phyloP scores from a whole-genome alignment of 2,113 vertebrate genomes.

The Corydoras maculifer region DNA sequence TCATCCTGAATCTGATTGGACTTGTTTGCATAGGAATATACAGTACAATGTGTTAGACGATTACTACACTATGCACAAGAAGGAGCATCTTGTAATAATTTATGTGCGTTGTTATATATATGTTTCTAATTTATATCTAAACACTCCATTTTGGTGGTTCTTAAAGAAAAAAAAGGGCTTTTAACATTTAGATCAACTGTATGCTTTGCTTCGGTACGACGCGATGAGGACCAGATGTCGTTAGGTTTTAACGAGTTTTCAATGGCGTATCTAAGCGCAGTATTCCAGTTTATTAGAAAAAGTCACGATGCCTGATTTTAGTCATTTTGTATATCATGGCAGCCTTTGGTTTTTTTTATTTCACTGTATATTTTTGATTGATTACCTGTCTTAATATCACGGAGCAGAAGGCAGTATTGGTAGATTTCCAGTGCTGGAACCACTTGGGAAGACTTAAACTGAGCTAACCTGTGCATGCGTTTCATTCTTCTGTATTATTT shows the following conservation, averaged over 20 bases:
- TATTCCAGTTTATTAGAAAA: slow-evolving; percentile 1
- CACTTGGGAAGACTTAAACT: slow-evolving; percentile 58
- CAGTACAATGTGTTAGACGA: slow-evolving; percentile 17
- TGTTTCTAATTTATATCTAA: slow-evolving; percentile 39
- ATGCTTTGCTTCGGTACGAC: too few species aligned
- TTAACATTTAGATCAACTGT: not conserved
- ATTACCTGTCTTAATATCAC: slow-evolving; percentile 51
- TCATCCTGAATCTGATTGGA: not conserved
- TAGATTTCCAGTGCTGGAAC: slow-evolving; percentile 70
- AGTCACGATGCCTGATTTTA: slow-evolving; percentile 11
- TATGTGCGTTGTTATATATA: slow-evolving; percentile 36
- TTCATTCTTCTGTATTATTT: slow-evolving; percentile 42
- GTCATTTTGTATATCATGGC: slow-evolving; percentile 26
- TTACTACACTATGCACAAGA: slow-evolving; percentile 36
- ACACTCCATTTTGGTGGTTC: slow-evolving; percentile 16
- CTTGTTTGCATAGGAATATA: slow-evolving; percentile 25
- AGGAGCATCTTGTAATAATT: slow-evolving; percentile 28
- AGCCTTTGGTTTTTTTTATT: not conserved
- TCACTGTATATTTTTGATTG: slow-evolving; percentile 46
- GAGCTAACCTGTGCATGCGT: slow-evolving; percentile 66
- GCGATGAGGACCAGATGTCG: too few species aligned
- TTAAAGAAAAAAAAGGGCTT: not conserved
- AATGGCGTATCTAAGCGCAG: too few species aligned
- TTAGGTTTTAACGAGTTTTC: too few species aligned
- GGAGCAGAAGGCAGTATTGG: slow-evolving; percentile 45